Conservation (phyloP, 1,140 invertebrate species). For the Uloborus diversus region DNA sequence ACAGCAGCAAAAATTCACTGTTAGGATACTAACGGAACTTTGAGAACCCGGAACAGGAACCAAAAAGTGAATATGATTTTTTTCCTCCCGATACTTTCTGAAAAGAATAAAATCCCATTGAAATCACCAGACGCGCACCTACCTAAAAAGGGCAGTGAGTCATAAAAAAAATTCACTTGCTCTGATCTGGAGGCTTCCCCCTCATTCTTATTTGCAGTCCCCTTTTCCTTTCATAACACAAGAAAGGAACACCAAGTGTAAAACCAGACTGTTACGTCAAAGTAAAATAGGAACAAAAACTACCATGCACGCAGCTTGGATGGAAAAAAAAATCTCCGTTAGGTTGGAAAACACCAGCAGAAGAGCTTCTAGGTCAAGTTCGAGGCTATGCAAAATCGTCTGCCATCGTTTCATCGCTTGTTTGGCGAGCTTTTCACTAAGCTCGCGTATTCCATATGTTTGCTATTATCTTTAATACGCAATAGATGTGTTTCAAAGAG, state of each 20-base stretch:
- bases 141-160: background rate
- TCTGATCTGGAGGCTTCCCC: background rate
- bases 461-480: slow-evolving; percentile 16
- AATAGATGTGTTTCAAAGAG: slow-evolving; percentile 29
- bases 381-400: slow-evolving; percentile 11
- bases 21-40: slow-evolving; percentile 17
- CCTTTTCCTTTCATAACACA: slow-evolving; percentile 33
- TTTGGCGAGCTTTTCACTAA: slow-evolving; percentile 13
- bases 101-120: slow-evolving; percentile 15
- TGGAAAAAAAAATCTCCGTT: slow-evolving; percentile 11
- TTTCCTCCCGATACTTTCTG: background rate
- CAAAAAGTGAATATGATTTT: slow-evolving; percentile 6
- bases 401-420: slow-evolving; percentile 22
- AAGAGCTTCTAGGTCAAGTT: slow-evolving; percentile 44
- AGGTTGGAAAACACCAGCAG: background rate
- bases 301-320: background rate
- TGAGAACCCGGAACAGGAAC: slow-evolving; percentile 33
- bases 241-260: slow-evolving; percentile 34
- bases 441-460: slow-evolving; percentile 2
- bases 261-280: slow-evolving; percentile 11
- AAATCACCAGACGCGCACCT: background rate
- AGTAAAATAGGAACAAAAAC: background rate
- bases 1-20: background rate
- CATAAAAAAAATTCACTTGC: slow-evolving; percentile 39
- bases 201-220: background rate